A percentile compares a stretch with the other conserved stretches of the same genome.
These are phyloP conservation scores for Nephrotoma guestfalica DNA, from an alignment of 2,888 invertebrate genomes.

Conservation along the genomic window DNA sequence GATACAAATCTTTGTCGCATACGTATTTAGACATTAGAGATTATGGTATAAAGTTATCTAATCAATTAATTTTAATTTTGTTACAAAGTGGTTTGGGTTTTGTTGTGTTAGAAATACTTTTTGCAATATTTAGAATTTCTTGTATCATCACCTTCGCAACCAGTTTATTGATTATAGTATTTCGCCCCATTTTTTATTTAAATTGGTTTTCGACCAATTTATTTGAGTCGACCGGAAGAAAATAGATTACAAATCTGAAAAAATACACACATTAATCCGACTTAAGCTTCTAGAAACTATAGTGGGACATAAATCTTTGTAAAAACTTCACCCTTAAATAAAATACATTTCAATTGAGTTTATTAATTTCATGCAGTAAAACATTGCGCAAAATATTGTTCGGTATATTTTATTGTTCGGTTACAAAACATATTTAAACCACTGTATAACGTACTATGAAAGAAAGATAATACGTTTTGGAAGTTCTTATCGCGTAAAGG, in stretches of 20 bases:
- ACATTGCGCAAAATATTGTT: background rate
- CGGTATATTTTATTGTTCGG: background rate
- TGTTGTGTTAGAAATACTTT: too few relatives aligned
- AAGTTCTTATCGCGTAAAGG: background rate
- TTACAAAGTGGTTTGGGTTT: too few relatives aligned
- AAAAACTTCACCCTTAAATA: background rate
- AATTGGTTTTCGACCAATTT: background rate
- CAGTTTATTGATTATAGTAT: too few relatives aligned
- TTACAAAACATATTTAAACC: background rate
- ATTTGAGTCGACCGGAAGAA: background rate
- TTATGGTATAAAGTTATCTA: too few relatives aligned
- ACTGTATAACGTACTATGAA: background rate
- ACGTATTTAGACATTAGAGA: too few relatives aligned
- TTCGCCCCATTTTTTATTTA: background rate
- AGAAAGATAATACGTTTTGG: background rate
- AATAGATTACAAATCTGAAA: background rate
- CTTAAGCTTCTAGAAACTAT: background rate
- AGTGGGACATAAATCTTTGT: background rate
- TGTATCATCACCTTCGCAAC: too few relatives aligned
- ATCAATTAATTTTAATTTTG: too few relatives aligned
- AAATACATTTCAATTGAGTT: background rate
- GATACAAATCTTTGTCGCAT: background rate
- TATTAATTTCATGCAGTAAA: background rate
- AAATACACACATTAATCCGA: background rate
- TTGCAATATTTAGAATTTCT: too few relatives aligned